Conservation (phyloP, 2,113 vertebrate genomes). For the Platichthys stellatus region DNA sequence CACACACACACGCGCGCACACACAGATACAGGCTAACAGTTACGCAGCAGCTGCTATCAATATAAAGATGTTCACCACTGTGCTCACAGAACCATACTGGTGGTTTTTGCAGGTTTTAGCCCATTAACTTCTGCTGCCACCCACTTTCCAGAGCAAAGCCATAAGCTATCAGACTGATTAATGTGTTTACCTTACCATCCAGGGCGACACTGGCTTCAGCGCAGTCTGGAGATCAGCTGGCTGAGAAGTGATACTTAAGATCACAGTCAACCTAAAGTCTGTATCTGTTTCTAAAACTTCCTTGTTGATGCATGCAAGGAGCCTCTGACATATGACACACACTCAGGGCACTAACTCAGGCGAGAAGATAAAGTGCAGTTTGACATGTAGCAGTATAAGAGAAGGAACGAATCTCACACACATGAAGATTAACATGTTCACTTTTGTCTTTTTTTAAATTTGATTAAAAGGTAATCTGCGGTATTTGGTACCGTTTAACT, state of each 20-base stretch:
- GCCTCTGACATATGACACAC: not conserved
- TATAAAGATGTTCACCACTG: slow-evolving; percentile 50
- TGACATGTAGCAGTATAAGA: too few species aligned
- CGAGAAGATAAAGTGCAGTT: not conserved
- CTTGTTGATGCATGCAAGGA: not conserved
- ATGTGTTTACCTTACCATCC: slow-evolving; percentile 52
- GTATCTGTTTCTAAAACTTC: not conserved
- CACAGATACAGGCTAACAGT: slow-evolving; percentile 8
- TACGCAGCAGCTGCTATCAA: slow-evolving; percentile 27
- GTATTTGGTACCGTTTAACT: too few species aligned
- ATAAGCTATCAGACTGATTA: slow-evolving; percentile 59
- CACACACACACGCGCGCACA: slow-evolving; percentile 10
- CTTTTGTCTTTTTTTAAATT: too few species aligned
- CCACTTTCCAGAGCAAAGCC: slow-evolving; percentile 49
- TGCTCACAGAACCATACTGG: slow-evolving; percentile 31
- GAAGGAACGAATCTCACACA: too few species aligned
- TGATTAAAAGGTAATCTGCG: too few species aligned
- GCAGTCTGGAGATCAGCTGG: slow-evolving; percentile 26
- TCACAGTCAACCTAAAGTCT: slow-evolving; percentile 17
- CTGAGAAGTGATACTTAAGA: slow-evolving; percentile 3
- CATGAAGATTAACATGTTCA: too few species aligned
- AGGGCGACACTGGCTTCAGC: slow-evolving; percentile 25
- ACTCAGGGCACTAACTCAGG: not conserved
- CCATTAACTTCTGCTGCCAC: slow-evolving; percentile 57
- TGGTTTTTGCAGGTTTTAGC: slow-evolving; percentile 50